phyloP scores from a whole-genome alignment of 2,113 vertebrate species.

The Brienomyrus longianalis region DNA sequence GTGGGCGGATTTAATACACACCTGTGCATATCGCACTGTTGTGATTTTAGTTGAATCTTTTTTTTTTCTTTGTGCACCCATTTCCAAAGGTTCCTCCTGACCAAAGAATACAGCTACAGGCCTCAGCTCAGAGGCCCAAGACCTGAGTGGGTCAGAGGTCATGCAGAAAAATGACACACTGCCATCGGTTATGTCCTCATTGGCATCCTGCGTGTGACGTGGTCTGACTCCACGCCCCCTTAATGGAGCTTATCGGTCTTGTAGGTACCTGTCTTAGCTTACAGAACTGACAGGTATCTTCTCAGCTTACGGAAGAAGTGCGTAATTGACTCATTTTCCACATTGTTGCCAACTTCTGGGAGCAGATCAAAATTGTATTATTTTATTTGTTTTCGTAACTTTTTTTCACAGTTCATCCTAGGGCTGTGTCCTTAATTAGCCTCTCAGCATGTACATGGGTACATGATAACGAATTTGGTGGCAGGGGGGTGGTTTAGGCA shows the following conservation, averaged over 20 bases:
- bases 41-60: background rate
- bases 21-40: background rate
- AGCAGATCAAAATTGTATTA: background rate
- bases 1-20: background rate
- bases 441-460: background rate
- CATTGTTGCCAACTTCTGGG: background rate
- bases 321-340: background rate
- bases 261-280: background rate
- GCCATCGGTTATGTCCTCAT: background rate
- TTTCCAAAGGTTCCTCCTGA: background rate
- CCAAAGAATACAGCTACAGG: background rate
- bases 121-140: background rate
- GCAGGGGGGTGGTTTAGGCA: background rate
- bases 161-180: background rate
- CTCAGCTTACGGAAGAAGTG: background rate
- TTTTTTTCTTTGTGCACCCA: background rate
- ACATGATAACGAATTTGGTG: background rate
- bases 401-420: background rate
- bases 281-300: background rate
- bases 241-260: background rate
- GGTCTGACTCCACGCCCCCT: background rate
- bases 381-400: background rate
- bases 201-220: background rate
- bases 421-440: background rate
- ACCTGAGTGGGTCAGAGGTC: background rate